Conservation (phyloP, 2,888 invertebrate genomes). For the Empis livida region DNA sequence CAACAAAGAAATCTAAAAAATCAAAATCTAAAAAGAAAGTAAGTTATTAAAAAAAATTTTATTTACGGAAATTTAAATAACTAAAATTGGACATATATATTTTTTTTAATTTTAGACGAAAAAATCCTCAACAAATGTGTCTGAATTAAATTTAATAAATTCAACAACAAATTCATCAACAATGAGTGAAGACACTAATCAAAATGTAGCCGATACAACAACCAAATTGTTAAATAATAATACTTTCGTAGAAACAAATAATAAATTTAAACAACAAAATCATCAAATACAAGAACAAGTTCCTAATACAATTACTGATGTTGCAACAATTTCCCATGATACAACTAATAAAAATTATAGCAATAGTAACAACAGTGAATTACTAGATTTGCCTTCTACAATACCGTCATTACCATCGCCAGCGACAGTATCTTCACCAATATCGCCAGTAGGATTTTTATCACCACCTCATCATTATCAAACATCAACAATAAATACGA, state of each 20-base stretch:
- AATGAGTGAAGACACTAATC: constrained; percentile 2
- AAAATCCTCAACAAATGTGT: neutral
- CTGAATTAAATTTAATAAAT: neutral
- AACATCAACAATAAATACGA: neutral
- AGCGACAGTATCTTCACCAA: constrained; percentile 8
- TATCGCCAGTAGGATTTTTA: constrained; percentile 11
- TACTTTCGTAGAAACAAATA: constrained; percentile 1
- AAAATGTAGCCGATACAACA: neutral
- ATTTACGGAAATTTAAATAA: neutral
- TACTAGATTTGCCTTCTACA: constrained; percentile 10
- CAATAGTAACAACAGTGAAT: constrained; percentile 13
- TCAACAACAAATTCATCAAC: neutral
- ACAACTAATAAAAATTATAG: neutral
- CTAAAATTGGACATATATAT: neutral
- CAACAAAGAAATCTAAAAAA: neutral
- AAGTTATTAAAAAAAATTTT: neutral
- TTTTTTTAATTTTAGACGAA: too few species aligned
- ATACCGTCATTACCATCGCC: constrained; percentile 1
- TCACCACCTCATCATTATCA: neutral
- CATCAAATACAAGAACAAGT: constrained; percentile 5
- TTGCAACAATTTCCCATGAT: neutral
- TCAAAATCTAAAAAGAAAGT: neutral
- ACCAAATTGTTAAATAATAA: constrained; percentile 2
- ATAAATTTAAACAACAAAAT: constrained; percentile 2
- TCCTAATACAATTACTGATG: constrained; percentile 2